Evolutionary conservation across 2,797 vertebrate genomes (phyloP).

Genomic region (Oreonectes daqikongensis): DNA sequence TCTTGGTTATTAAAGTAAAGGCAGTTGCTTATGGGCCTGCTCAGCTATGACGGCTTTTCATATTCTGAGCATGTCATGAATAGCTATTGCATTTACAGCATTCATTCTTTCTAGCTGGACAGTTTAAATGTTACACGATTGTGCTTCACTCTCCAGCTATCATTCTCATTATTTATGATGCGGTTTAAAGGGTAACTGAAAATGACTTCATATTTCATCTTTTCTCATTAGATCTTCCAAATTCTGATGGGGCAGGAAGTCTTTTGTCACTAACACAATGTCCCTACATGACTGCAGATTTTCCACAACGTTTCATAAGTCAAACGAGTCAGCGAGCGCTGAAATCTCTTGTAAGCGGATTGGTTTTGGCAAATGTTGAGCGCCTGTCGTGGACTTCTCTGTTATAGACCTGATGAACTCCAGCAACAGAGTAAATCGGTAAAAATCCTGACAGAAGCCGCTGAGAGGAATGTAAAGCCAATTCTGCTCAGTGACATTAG

Average conservation of each 20-base stretch:
- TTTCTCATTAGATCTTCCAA: constrained; percentile 17
- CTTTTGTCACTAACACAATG: constrained; percentile 9
- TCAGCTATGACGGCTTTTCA: constrained; percentile 8
- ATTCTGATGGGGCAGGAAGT: neutral
- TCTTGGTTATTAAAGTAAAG: constrained; percentile 18
- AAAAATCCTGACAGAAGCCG: constrained; percentile 15
- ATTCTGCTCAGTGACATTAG: constrained; percentile 4
- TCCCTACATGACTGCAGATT: constrained; percentile 17
- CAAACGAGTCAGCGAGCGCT: constrained; percentile 1
- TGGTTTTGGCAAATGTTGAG: constrained; percentile 21
- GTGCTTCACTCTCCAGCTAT: neutral
- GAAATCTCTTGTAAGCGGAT: constrained; percentile 38
- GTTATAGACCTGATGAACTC: constrained; percentile 34
- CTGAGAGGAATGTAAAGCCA: constrained; percentile 11
- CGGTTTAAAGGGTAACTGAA: constrained; percentile 16
- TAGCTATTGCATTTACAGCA: constrained; percentile 14
- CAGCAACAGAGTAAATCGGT: constrained; percentile 23
- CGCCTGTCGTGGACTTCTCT: neutral
- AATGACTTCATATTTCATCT: neutral
- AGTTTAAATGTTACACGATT: constrained; percentile 20
- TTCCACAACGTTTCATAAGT: constrained; percentile 24
- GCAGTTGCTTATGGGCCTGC: neutral
- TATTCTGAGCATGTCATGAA: constrained; percentile 2
- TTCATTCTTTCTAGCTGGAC: constrained; percentile 7
- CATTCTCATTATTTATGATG: constrained; percentile 24